Evolutionary conservation across 2,888 invertebrate species (phyloP).

Genomic region (Andrena haemorrhoa): DNA sequence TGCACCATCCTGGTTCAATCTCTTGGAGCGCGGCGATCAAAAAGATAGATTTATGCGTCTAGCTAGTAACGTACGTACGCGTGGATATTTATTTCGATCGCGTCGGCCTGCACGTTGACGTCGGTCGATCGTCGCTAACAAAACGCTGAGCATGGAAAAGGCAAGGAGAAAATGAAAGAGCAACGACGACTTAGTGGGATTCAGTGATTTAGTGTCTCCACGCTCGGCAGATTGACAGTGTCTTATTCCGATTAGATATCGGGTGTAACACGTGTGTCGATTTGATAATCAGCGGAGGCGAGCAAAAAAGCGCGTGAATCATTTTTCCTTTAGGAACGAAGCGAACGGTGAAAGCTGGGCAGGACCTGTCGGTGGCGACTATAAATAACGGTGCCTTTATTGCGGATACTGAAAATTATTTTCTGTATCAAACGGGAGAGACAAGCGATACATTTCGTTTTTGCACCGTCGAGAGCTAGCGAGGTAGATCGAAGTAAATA

Average conservation of each 20-base stretch:
- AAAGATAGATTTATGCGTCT: conserved; percentile 23
- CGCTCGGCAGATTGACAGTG: background rate
- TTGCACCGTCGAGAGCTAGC: conserved; percentile 6
- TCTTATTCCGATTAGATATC: conserved; percentile 1
- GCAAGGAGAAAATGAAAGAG: background rate
- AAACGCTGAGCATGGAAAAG: background rate
- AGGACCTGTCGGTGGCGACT: background rate
- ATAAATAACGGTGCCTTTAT: conserved; percentile 29
- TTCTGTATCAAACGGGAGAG: conserved; percentile 24
- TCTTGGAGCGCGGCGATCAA: conserved; percentile 24
- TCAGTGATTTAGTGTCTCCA: conserved; percentile 6
- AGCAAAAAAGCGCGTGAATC: conserved; percentile 16
- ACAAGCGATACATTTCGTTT: conserved; percentile 35
- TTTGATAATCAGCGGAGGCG: background rate
- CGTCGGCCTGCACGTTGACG: background rate
- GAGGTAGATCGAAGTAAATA: conserved; percentile 28
- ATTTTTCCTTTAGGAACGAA: conserved; percentile 23
- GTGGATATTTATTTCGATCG: conserved; percentile 22
- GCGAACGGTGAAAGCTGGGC: conserved; percentile 33
- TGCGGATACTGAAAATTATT: conserved; percentile 40
- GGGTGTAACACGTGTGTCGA: background rate
- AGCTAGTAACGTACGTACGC: conserved; percentile 16
- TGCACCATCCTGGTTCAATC: conserved; percentile 30
- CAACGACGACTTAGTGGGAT: background rate
- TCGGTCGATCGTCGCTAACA: conserved; percentile 1